Conservation (phyloP, 2,113 vertebrate genomes). For the Piprites chloris region DNA sequence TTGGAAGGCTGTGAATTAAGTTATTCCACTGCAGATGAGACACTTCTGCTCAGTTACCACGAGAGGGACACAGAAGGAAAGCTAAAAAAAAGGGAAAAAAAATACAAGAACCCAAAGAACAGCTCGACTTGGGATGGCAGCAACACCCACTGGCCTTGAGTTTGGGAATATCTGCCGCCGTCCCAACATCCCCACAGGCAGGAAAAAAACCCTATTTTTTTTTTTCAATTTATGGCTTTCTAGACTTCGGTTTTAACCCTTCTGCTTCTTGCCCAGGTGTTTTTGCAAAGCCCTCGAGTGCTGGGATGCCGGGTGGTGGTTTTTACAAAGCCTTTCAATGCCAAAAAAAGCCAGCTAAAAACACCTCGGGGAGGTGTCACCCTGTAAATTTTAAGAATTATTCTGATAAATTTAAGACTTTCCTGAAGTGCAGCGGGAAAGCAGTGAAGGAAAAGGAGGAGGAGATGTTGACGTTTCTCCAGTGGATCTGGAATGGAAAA, state of each 20-base stretch:
- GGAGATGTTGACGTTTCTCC: not conserved
- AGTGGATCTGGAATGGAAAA: not conserved
- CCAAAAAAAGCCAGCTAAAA: not conserved
- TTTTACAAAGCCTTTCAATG: not conserved
- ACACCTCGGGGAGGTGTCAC: not conserved
- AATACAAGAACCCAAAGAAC: not conserved
- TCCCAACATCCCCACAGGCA: not conserved
- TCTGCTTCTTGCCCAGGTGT: not conserved
- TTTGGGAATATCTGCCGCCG: not conserved
- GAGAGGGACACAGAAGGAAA: constrained; percentile 59
- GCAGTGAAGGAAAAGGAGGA: not conserved
- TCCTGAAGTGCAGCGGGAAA: not conserved
- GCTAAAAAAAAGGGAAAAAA: not conserved
- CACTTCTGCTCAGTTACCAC: not conserved
- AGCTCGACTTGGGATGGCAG: not conserved
- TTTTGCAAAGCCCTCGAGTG: not conserved
- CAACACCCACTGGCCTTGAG: not conserved
- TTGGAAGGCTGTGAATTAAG: not conserved
- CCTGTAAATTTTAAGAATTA: not conserved
- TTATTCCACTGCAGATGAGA: not conserved
- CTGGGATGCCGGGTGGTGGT: no score
- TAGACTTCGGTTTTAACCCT: not conserved
- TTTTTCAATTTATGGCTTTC: not conserved
- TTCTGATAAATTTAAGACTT: not conserved
- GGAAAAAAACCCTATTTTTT: fast-evolving